Evolutionary conservation across 2,888 invertebrate genomes (phyloP), one percentile per base, ranked within the genome.

Genomic region (Aleiodes testaceus): DNA sequence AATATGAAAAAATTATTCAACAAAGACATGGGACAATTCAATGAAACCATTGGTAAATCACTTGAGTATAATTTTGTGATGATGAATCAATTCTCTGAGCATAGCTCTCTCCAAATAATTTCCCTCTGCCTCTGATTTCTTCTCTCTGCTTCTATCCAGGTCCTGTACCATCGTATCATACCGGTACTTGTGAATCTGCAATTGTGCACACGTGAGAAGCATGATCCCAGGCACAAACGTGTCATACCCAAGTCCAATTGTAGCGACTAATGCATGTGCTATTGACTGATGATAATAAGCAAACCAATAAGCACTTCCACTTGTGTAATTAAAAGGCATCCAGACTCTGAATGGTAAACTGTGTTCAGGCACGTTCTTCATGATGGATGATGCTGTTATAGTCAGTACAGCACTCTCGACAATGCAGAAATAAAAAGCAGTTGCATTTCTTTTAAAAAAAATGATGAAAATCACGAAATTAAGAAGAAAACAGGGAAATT

Each of bases 331-430:
- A 11, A 63, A 69, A 2, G 69, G 69, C 1, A 69, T 11, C 69
- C 69, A 69, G 1, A 49, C 63, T 22, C 42, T 52, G 11, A 63
- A 50, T n/a, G 69, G 69, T 36, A 69, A 50, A 12, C 26, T 26
- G 16, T 22, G 63, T 6, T 42, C 22, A 2, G 52, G 45, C 6
- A 22, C 11, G 12, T 69, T 20, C 7, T 50, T 69, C 50, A 69
- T 12, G 7, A 63, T 36, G 12, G 59, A 69, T 9, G 69, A 52
- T 16, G 14, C 11, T 11, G 36, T 11, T n/a, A 63, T 16, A 6
- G 45, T 18, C 11, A 53, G 26, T 14, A 12, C 44, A 11, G 64
- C 22, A 6, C 30, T 20, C 7, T 52, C 66, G 44, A 59, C n/a
- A 42, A 44, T 53, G 20, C 52, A 53, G 3, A 55, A 42, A 18